phyloP scores from a whole-genome alignment of 2,113 vertebrate genomes.

The Nerophis ophidion region DNA sequence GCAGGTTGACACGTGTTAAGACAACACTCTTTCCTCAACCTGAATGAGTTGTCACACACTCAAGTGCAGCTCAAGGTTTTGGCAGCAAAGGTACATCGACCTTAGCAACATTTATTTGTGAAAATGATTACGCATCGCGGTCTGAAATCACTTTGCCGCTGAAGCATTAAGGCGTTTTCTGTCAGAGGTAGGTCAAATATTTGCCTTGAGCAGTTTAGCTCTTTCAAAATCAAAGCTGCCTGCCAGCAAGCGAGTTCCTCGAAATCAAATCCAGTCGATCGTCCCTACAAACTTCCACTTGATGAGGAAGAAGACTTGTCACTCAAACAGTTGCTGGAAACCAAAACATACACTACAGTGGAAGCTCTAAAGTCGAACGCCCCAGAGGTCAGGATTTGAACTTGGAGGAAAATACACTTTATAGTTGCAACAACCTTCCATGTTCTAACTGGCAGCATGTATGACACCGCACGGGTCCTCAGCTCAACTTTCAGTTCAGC shows the following conservation, averaged over 20 bases:
- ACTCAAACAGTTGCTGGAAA: background rate
- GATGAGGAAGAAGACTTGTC: conserved; percentile 35
- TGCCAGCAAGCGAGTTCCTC: conserved; percentile 18
- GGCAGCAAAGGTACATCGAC: background rate
- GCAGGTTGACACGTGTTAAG: background rate
- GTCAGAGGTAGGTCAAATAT: conserved; percentile 26
- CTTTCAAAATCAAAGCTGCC: conserved; percentile 30
- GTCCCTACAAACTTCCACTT: conserved; percentile 32
- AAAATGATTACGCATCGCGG: background rate
- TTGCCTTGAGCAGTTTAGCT: conserved; percentile 27
- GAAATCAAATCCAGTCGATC: conserved; percentile 43
- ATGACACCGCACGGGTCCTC: too few relatives aligned
- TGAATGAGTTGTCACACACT: background rate
- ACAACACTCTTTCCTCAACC: background rate
- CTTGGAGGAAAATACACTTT: too few relatives aligned
- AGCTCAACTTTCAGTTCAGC: too few relatives aligned
- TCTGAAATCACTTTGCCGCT: background rate
- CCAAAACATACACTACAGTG: too few relatives aligned
- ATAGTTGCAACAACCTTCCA: too few relatives aligned
- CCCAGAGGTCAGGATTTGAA: too few relatives aligned
- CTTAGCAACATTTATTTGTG: background rate
- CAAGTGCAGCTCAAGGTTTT: background rate
- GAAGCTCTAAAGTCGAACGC: too few relatives aligned
- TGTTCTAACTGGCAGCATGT: too few relatives aligned
- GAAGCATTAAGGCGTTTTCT: conserved; percentile 17